Evolutionary conservation across 2,797 vertebrate genomes (phyloP).

Genomic region (Malurus leucopterus): DNA sequence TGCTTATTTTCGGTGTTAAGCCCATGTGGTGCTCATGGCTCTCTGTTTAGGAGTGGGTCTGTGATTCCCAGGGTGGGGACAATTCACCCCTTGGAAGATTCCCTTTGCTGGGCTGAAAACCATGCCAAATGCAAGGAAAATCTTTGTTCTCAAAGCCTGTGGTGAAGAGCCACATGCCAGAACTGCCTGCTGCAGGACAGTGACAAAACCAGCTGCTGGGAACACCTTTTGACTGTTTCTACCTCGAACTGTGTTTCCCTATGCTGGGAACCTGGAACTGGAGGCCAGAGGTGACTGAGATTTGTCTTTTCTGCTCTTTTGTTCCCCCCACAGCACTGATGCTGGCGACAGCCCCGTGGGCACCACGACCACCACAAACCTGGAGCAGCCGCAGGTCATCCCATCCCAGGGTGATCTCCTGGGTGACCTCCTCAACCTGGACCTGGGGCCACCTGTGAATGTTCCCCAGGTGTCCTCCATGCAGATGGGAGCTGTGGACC

Average conservation of each 20-base stretch:
- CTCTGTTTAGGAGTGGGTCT: background rate
- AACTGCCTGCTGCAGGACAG: background rate
- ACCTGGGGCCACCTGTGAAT: conserved; percentile 92
- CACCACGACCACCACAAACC: conserved; percentile 72
- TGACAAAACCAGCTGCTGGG: background rate
- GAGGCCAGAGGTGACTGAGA: background rate
- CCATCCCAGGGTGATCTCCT: conserved; percentile 94
- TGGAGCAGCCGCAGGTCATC: conserved; percentile 92
- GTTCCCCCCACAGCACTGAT: conserved; percentile 76
- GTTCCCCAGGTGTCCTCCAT: conserved; percentile 92
- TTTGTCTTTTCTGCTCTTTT: background rate
- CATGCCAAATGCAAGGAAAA: fast-evolving
- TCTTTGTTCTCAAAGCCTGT: background rate
- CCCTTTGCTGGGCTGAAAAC: background rate
- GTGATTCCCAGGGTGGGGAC: background rate
- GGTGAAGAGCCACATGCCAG: background rate
- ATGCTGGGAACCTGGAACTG: background rate
- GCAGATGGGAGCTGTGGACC: conserved; percentile 97
- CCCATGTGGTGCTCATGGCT: background rate
- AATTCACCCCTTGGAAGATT: background rate
- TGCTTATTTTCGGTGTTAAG: background rate
- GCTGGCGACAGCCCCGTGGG: conserved; percentile 93
- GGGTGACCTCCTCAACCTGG: conserved; percentile 94
- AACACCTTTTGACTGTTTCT: background rate
- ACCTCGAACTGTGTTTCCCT: background rate